Percentiles rank a stretch among this genome's conserved stretches.
Evolutionary conservation across 2,797 vertebrate genomes (phyloP).

Genomic region (Amblyraja radiata): DNA sequence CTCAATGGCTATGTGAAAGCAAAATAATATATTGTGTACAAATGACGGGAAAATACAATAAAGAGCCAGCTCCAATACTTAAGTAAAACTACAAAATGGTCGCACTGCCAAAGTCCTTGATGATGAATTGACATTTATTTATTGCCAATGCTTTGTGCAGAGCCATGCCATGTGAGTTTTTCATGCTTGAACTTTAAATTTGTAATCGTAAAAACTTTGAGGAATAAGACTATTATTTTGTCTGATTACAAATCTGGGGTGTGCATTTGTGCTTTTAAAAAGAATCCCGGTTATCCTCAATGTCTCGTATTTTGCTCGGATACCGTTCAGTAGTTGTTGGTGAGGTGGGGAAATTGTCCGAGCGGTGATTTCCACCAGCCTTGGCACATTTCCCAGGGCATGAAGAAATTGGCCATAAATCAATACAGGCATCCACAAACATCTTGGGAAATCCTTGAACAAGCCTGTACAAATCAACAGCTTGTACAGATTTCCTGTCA

Average conservation of each 20-base stretch:
- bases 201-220: neutral
- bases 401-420: constrained; percentile 13
- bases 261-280: neutral
- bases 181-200: neutral
- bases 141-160: neutral
- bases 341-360: neutral
- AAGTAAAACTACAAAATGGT: neutral
- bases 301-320: neutral
- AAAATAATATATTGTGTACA: no score
- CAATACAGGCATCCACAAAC: neutral
- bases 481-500: constrained; percentile 31
- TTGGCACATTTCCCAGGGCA: neutral
- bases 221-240: neutral
- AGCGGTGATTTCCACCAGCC: neutral
- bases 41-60: neutral
- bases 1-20: no score
- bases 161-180: no score
- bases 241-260: neutral
- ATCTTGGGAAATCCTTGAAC: constrained; percentile 21
- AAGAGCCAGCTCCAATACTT: neutral
- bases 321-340: neutral
- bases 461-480: neutral
- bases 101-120: no score
- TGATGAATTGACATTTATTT: no score
- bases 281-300: neutral